A percentile compares a stretch with the other conserved stretches of the same genome.
Evolutionary conservation across 2,113 vertebrate species (phyloP).

Genomic region (Saiga tatarica): DNA sequence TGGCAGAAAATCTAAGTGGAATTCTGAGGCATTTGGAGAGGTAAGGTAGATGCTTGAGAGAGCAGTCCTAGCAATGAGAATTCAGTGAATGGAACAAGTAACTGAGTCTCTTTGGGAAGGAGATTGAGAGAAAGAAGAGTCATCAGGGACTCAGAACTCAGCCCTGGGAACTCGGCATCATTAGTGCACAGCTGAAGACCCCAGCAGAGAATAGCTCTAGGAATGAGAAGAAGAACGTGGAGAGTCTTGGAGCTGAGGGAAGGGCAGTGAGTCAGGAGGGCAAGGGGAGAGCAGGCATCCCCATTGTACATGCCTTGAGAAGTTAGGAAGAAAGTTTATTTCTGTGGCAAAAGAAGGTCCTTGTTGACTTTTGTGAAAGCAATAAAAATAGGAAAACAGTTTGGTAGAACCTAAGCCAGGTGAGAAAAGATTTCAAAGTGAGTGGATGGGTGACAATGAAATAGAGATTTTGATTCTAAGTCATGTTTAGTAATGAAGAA

Average conservation of each 20-base stretch:
- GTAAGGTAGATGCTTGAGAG: not conserved
- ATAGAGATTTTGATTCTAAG: not conserved
- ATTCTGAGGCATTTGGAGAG: not conserved
- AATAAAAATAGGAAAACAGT: not conserved
- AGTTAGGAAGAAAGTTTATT: not conserved
- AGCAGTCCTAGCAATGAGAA: not conserved
- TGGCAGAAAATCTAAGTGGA: not conserved
- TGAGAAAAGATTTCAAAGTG: not conserved
- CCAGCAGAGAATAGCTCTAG: fast-evolving
- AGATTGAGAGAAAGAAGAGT: not conserved
- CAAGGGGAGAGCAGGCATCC: not conserved
- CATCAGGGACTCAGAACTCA: not conserved
- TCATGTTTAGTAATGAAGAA: not conserved
- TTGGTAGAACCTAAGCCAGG: not conserved
- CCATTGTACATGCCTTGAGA: not conserved
- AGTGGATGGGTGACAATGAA: not conserved
- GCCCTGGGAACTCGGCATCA: not conserved
- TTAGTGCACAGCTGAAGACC: not conserved
- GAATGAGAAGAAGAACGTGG: not conserved
- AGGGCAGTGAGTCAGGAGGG: fast-evolving
- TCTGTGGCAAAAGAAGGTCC: not conserved
- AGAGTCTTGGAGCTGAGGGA: not conserved
- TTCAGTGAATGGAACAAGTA: not conserved
- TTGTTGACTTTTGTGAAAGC: not conserved
- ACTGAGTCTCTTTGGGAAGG: not conserved